Percentiles rank a stretch among this genome's conserved stretches.
Evolutionary conservation across 2,113 vertebrate species (phyloP).

Genomic region (Spilogale gracilis): DNA sequence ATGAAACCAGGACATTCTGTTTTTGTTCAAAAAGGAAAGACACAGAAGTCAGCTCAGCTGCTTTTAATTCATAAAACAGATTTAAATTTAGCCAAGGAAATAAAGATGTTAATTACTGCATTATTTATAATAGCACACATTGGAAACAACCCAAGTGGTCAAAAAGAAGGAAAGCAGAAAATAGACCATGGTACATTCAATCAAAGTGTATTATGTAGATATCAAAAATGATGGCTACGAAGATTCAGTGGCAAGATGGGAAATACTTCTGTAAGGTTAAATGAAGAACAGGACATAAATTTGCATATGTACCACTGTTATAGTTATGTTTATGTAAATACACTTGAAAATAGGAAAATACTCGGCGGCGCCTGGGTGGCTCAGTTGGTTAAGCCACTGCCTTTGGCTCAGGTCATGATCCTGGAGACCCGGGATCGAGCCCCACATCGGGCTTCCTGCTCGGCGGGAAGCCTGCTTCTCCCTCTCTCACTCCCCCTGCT

Average conservation of each 20-base stretch:
- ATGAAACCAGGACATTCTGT: conserved; percentile 58
- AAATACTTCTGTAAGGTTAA: not conserved
- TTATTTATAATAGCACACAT: conserved; percentile 56
- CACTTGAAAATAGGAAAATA: not conserved
- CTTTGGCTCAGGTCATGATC: too few relatives aligned
- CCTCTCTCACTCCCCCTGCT: too few relatives aligned
- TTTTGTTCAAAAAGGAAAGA: conserved; percentile 62
- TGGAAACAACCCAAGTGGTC: not conserved
- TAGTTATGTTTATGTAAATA: not conserved
- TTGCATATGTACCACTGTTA: not conserved
- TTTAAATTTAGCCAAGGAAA: conserved; percentile 39
- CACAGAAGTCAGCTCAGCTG: conserved; percentile 62
- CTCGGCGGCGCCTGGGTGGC: too few relatives aligned
- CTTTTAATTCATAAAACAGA: conserved; percentile 59
- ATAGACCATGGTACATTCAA: not conserved
- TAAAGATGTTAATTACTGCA: conserved; percentile 62
- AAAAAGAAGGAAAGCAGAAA: conserved; percentile 40
- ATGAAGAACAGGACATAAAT: not conserved
- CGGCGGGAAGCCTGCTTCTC: too few relatives aligned
- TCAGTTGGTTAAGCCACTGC: too few relatives aligned
- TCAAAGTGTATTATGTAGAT: conserved; percentile 47
- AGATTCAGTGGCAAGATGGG: not conserved
- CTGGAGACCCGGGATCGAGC: too few relatives aligned
- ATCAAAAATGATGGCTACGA: not conserved
- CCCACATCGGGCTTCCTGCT: too few relatives aligned